Evolutionary conservation across 2,888 invertebrate genomes (phyloP), one percentile per base, ranked within the genome.

Genomic region (Tinea pellionella): DNA sequence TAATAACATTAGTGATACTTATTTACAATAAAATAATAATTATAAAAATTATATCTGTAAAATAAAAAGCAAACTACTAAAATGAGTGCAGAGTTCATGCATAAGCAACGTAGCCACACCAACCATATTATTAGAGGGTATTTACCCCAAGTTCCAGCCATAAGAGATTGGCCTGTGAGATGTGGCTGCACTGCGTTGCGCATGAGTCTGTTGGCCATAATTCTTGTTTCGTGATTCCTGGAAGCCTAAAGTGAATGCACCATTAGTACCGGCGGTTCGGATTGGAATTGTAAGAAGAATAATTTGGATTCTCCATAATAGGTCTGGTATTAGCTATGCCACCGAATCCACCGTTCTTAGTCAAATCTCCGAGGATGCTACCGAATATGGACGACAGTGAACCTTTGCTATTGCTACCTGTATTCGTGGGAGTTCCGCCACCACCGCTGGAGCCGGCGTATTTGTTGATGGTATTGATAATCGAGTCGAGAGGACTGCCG

Each of bases 61-160:
- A 47, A 47, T 24, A 24, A 15, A 47, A 47, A 47, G 47, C 47
- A n/a, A 47, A 18, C 12, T 53, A 53, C 2, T 15, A 55, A 32
- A 57, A 57, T 57, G 30, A 57, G 32, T 30, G 57, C 57, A 57
- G 57, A 32, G 13, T 13, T 57, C 57, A 57, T 57, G 57, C 57
- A 57, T 57, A 57, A 57, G 57, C 57, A 57, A 24, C n/a, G 57
- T 57, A 32, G 32, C 57, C 57, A 57, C 30, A 57, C 57, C 57
- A 57, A n/a, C 13, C 57, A 6, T 24, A 47, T 47, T 47, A 37
- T n/a, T 15, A 47, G 6, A 1, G 47, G 13, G 47, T 69, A 77
- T 76, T 88, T 88, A 88, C 88, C 88, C 82, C 75, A 82, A 69
- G 63, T 78, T 82, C 87, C 87, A 87, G 64, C 87, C 87, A 67